These are phyloP conservation scores for Amphilophus citrinellus DNA, from an alignment of 2,113 vertebrate species.

Conservation along the genomic window DNA sequence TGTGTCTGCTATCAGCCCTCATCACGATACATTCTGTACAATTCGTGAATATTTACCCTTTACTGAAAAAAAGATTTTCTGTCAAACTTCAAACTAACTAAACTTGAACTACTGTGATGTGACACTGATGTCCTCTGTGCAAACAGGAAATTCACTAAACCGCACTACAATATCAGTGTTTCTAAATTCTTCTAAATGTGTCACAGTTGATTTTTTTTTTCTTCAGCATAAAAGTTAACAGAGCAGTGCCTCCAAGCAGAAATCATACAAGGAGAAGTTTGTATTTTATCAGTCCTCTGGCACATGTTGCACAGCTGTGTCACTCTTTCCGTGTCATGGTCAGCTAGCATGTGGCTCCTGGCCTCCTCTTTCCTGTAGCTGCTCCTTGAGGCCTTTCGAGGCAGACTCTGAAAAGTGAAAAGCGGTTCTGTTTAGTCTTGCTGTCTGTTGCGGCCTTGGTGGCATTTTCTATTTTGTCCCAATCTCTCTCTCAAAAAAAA, in stretches of 20 bases:
- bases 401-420: slow-evolving; percentile 35
- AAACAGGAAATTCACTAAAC: background rate
- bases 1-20: background rate
- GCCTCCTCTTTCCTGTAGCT: slow-evolving; percentile 44
- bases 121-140: background rate
- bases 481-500: background rate
- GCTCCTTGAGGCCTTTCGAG: slow-evolving; percentile 33
- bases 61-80: background rate
- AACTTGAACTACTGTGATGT: background rate
- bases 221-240: slow-evolving; percentile 17
- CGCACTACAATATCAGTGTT: background rate
- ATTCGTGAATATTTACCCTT: background rate
- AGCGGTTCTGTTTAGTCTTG: slow-evolving; percentile 26
- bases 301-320: slow-evolving; percentile 62
- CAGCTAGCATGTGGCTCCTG: slow-evolving; percentile 63
- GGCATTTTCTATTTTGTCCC: background rate
- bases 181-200: slow-evolving; percentile 2
- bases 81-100: background rate
- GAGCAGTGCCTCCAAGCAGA: slow-evolving; percentile 41
- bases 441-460: slow-evolving; percentile 8
- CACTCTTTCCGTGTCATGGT: slow-evolving; percentile 80
- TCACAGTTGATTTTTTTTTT: background rate
- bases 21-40: background rate
- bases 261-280: slow-evolving; percentile 27
- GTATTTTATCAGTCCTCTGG: slow-evolving; percentile 74